Evolutionary conservation across 2,888 invertebrate species (phyloP).

Genomic region (Eupithecia pulchellata): DNA sequence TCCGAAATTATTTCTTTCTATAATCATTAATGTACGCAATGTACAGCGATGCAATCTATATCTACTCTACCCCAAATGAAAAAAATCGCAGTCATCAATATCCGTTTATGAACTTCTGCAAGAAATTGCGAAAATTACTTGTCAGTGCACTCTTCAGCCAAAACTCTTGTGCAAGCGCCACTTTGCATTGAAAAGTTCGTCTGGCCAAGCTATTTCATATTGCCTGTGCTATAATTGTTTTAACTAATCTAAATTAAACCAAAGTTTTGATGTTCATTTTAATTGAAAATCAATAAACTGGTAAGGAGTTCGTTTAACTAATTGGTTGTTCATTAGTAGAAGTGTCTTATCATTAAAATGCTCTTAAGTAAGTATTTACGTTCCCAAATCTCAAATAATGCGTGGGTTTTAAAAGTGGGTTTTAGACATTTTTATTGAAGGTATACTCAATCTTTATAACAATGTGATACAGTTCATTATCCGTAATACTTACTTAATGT

Average conservation of each 20-base stretch:
- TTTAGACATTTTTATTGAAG: background rate
- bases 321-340: constrained; percentile 18
- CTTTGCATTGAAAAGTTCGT: background rate
- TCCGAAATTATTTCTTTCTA: no score
- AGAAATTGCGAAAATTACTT: no score
- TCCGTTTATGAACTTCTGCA: no score
- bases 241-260: constrained; percentile 5
- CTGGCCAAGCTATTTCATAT: background rate
- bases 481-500: background rate
- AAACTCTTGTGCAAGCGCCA: background rate
- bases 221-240: background rate
- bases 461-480: background rate
- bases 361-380: background rate
- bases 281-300: constrained; percentile 26
- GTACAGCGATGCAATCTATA: no score
- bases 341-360: constrained; percentile 12
- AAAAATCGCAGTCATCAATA: no score
- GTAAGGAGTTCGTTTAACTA: constrained; percentile 21
- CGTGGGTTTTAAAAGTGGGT: background rate
- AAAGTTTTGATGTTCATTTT: constrained; percentile 19
- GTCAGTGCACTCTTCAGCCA: no score
- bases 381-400: constrained; percentile 5
- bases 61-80: no score
- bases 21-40: no score
- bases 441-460: background rate